Evolutionary conservation across 1,140 invertebrate species (phyloP).

Genomic region (Bradynema listronoti): DNA sequence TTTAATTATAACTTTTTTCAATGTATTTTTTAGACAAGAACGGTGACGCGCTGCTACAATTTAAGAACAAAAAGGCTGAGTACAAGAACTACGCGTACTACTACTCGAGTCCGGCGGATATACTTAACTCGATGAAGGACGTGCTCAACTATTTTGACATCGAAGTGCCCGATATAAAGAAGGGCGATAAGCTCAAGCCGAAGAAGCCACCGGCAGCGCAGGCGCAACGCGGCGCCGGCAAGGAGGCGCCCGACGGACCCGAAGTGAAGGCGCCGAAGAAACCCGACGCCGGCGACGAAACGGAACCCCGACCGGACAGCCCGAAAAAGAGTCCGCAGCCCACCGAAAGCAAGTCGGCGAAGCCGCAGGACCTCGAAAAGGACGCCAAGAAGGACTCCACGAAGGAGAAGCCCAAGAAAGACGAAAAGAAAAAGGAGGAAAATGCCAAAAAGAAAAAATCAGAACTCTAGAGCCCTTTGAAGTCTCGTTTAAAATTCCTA

Average conservation of each 20-base stretch:
- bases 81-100: slow-evolving; percentile 58
- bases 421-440: slow-evolving; percentile 9
- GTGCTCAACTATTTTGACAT: slow-evolving; percentile 48
- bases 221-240: too few species aligned
- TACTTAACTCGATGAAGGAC: slow-evolving; percentile 57
- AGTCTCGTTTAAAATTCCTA: too few species aligned
- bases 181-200: slow-evolving; percentile 54
- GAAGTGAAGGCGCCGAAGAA: slow-evolving; percentile 36
- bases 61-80: slow-evolving; percentile 58
- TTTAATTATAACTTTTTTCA: too few species aligned
- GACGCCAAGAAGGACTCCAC: too few species aligned
- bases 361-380: too few species aligned
- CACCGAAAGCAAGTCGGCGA: not conserved
- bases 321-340: slow-evolving; percentile 14
- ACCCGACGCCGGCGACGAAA: slow-evolving; percentile 20
- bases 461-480: too few species aligned
- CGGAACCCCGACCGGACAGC: not conserved
- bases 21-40: slow-evolving; percentile 38
- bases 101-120: slow-evolving; percentile 55
- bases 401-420: slow-evolving; percentile 5
- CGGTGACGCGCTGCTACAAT: slow-evolving; percentile 35
- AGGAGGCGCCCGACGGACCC: slow-evolving; percentile 26
- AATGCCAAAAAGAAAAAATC: slow-evolving; percentile 10
- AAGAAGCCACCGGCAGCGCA: slow-evolving; percentile 43
- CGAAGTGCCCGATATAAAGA: slow-evolving; percentile 48